Conservation (phyloP, 2,113 vertebrate genomes). For the Psettodes erumei region DNA sequence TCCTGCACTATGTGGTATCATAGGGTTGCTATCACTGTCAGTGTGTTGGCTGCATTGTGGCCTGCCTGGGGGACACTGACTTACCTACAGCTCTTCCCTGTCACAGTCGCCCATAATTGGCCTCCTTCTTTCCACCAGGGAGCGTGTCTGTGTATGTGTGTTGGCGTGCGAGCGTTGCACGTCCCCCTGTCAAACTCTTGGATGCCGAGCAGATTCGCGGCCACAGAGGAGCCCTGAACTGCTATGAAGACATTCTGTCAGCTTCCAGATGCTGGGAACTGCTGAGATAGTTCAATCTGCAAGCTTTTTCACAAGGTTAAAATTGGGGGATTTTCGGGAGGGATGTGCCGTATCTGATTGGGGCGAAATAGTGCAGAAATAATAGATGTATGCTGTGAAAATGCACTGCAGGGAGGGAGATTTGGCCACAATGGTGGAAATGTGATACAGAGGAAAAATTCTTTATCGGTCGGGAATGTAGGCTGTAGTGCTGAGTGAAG, state of each 20-base stretch:
- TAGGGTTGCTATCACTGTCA: conserved; percentile 51
- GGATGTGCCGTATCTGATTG: conserved; percentile 67
- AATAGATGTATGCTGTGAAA: conserved; percentile 67
- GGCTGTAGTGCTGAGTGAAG: conserved; percentile 57
- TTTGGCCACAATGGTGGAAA: conserved; percentile 62
- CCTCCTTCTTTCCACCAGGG: conserved; percentile 61
- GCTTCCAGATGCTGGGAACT: conserved; percentile 70
- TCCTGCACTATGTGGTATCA: conserved; percentile 40
- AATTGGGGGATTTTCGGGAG: conserved; percentile 62
- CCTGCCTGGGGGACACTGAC: conserved; percentile 62
- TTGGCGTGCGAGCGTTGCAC: conserved; percentile 25
- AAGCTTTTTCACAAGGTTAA: conserved; percentile 70
- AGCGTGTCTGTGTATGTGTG: conserved; percentile 36
- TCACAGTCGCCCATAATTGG: conserved; percentile 77
- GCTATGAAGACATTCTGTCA: conserved; percentile 74
- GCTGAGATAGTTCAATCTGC: conserved; percentile 75
- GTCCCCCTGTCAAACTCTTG: conserved; percentile 56
- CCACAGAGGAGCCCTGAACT: conserved; percentile 52
- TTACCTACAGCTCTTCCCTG: conserved; percentile 70
- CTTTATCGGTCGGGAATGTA: conserved; percentile 55
- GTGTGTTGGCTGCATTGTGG: conserved; percentile 42
- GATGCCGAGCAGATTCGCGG: conserved; percentile 56
- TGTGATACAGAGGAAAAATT: conserved; percentile 66
- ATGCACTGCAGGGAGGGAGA: conserved; percentile 64
- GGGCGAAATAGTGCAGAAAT: conserved; percentile 56